Percentiles rank a stretch among this genome's conserved stretches.
Conservation (phyloP, 2,113 vertebrate species). For the Otis tarda region DNA sequence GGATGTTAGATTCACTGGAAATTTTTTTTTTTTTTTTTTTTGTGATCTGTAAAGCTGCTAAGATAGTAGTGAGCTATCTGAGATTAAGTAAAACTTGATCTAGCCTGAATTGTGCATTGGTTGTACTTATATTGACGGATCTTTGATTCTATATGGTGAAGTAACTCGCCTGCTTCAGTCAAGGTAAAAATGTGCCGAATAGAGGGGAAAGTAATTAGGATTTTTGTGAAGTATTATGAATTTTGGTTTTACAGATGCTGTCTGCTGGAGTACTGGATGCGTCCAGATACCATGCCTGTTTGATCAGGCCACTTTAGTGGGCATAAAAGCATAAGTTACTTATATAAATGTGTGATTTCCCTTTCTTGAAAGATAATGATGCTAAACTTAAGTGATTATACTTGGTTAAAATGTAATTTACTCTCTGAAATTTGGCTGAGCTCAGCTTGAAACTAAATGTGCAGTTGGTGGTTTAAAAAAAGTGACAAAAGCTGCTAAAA, state of each 20-base stretch:
- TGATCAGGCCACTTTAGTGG: neutral
- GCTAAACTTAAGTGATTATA: constrained; percentile 20
- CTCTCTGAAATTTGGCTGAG: constrained; percentile 53
- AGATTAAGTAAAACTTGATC: neutral
- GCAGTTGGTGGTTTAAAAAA: constrained; percentile 62
- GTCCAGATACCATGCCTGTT: neutral
- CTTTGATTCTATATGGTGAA: neutral
- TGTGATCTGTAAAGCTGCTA: neutral
- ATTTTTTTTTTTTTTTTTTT: neutral
- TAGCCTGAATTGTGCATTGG: neutral
- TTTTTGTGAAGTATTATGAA: neutral
- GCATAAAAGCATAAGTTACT: neutral
- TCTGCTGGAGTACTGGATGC: neutral
- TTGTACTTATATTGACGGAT: neutral
- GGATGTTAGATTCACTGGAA: neutral
- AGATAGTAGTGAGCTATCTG: neutral
- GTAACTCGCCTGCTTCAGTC: neutral
- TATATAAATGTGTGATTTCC: neutral
- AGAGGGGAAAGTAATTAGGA: neutral
- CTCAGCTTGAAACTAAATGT: constrained; percentile 55
- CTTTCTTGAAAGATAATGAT: neutral
- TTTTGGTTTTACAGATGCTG: neutral
- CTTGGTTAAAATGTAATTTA: constrained; percentile 47
- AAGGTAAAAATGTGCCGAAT: neutral
- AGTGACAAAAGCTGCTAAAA: constrained; percentile 65